These are phyloP conservation scores for Cyprinella venusta DNA, from an alignment of 2,797 vertebrate genomes.

Conservation along the genomic window DNA sequence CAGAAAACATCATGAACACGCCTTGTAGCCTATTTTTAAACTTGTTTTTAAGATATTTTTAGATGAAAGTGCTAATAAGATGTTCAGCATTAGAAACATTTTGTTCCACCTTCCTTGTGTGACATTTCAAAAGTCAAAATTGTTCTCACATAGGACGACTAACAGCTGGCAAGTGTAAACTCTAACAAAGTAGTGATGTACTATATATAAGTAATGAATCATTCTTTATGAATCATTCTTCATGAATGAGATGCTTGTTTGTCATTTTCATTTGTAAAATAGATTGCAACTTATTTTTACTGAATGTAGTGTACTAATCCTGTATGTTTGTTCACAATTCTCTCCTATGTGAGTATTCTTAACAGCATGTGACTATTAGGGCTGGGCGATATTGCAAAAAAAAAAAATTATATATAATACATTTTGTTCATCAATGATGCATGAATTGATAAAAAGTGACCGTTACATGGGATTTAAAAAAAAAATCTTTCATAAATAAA, in stretches of 20 bases:
- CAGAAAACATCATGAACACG: neutral
- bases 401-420: neutral
- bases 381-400: conserved; percentile 1
- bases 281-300: neutral
- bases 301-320: conserved; percentile 52
- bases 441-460: neutral
- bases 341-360: conserved; percentile 48
- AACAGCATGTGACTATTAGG: conserved; percentile 67
- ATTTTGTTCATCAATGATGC: neutral
- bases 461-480: neutral
- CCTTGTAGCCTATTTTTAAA: conserved; percentile 22
- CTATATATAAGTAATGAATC: neutral
- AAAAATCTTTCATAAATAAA: too few species aligned
- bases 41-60: conserved; percentile 34
- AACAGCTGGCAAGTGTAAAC: conserved; percentile 41
- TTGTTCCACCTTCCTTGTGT: conserved; percentile 15
- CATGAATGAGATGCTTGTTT: conserved; percentile 19
- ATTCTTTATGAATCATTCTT: conserved; percentile 32
- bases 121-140: conserved; percentile 48
- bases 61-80: conserved; percentile 42
- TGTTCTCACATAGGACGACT: conserved; percentile 33
- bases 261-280: neutral
- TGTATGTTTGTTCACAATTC: conserved; percentile 34
- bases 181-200: conserved; percentile 15
- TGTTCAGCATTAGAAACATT: conserved; percentile 33